Evolutionary conservation across 2,113 vertebrate genomes (phyloP), one percentile per base, ranked within the genome.

Genomic region (Glaucidium brasilianum): DNA sequence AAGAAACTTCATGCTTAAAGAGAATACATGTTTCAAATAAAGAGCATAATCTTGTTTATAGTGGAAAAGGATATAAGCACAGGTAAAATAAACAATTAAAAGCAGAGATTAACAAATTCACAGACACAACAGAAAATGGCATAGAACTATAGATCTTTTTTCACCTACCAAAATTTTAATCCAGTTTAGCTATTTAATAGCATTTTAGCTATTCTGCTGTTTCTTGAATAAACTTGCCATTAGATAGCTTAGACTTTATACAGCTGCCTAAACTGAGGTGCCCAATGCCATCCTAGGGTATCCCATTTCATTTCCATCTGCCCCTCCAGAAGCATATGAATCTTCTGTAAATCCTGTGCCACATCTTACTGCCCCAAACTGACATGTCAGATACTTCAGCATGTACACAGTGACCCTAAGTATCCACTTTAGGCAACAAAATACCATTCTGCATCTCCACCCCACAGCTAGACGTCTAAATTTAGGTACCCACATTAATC

Each of bases 71-170:
- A 81, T 82, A 77, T 52, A 84, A 21, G 53, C 50, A 94, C 85
- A 94, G 85, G 80, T 96, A 84, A 96, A 96, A 97, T 43, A 97
- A 95, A 96, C 74, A 96, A 96, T 94, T 97, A 94, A 96, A 93
- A 84, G n/a, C 30, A 77, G 62, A 82, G 39, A 97, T 59, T 58
- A 95, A 91, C 15, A 90, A 85, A 91, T 88, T 94, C 79, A 93
- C 77, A 97, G 93, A 83, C 12, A 95, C 63, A 94, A 96, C 55
- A 94, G 45, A 93, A 97, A 94, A 74, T 96, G 88, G 95, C 82
- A 90, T 14, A 94, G 32, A 97, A 88, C 34, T 91, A 41, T 77
- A 45, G 25, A 8, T 64, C 85, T 93, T 56, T 77, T 82, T 72
- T 10, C 20, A 76, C 78, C 78, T 80, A 90, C 14, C 81, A 91